Evolutionary conservation across 64 coral and sea anemone genomes (phyloP).

Genomic region (Montipora capricornis): DNA sequence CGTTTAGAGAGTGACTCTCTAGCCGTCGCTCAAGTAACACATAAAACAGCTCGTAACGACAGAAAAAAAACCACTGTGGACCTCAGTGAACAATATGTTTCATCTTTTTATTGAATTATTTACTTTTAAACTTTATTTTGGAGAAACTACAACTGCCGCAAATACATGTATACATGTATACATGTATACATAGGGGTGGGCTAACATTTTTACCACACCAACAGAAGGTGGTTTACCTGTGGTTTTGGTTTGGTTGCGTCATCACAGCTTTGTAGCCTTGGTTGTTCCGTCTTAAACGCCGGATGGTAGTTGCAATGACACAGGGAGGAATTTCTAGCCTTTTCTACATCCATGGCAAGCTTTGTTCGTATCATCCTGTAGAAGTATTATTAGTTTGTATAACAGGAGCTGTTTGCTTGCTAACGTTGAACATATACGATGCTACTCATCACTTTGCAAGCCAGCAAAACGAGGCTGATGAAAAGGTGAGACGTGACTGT

Average conservation of each 20-base stretch:
- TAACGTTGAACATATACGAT: constrained; percentile 91
- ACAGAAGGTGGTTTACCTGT: no score
- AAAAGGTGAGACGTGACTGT: constrained; percentile 27
- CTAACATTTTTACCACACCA: no score
- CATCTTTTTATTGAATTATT: no score
- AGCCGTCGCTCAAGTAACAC: neutral
- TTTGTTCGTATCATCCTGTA: constrained; percentile 85
- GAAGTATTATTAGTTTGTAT: constrained; percentile 87
- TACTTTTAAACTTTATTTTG: no score
- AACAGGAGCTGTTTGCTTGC: constrained; percentile 81
- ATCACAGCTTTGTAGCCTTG: neutral
- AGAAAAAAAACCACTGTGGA: no score
- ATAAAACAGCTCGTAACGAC: no score
- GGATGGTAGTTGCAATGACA: constrained; percentile 8
- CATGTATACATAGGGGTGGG: no score
- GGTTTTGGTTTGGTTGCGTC: neutral
- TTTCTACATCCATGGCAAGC: constrained; percentile 85
- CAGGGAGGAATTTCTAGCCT: constrained; percentile 53
- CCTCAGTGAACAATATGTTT: no score
- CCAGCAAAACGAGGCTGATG: constrained; percentile 11
- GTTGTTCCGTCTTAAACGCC: no score
- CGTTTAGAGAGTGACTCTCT: no score
- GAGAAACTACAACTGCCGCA: no score
- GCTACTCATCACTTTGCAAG: constrained; percentile 70
- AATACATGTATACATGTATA: no score